A percentile compares a stretch with the other conserved stretches of the same genome.
phyloP scores from a whole-genome alignment of 1,140 invertebrate genomes.

The Melanaphis sacchari region DNA sequence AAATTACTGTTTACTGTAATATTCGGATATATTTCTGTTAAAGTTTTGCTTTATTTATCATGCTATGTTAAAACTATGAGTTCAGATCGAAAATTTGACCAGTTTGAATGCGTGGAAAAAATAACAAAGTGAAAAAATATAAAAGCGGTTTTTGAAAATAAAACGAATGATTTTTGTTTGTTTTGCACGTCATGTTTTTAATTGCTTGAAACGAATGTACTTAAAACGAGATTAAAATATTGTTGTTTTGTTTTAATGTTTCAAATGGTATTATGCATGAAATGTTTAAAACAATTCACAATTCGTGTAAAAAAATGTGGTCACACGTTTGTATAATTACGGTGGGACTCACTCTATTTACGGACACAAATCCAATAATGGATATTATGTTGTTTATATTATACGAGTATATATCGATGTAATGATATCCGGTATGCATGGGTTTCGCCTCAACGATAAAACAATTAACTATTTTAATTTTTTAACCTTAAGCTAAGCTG shows the following conservation, averaged over 20 bases:
- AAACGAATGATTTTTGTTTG: background rate
- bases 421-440: background rate
- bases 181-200: background rate
- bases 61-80: background rate
- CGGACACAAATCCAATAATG: background rate
- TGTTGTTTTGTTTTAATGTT: background rate
- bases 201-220: background rate
- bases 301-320: background rate
- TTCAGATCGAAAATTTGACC: background rate
- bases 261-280: background rate
- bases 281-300: background rate
- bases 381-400: background rate
- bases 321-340: background rate
- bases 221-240: background rate
- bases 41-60: background rate
- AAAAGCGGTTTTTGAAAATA: background rate
- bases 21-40: background rate
- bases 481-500: too few relatives aligned
- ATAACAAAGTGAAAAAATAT: background rate
- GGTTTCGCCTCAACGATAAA: background rate
- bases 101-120: background rate
- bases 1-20: too few relatives aligned
- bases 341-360: background rate
- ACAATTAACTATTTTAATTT: background rate
- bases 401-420: too few relatives aligned